Percentiles rank a stretch among this genome's conserved stretches.
These are phyloP conservation scores for Furcula furcula DNA, from an alignment of 2,888 invertebrate species.

Conservation along the genomic window DNA sequence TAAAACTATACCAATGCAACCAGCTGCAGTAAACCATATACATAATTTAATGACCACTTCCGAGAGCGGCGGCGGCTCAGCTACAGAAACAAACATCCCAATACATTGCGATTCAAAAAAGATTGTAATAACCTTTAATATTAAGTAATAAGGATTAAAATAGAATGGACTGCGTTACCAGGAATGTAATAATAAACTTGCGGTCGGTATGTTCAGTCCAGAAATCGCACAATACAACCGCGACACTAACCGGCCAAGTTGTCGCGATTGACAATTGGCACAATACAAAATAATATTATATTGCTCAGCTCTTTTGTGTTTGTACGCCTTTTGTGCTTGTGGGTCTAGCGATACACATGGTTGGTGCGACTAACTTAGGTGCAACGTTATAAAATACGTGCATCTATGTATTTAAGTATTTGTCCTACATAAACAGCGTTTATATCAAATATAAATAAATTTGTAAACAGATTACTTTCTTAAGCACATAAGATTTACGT, in stretches of 20 bases:
- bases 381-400: too few species aligned
- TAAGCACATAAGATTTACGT: too few species aligned
- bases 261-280: slow-evolving; percentile 58
- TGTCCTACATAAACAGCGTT: too few species aligned
- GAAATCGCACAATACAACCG: slow-evolving; percentile 51
- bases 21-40: slow-evolving; percentile 39
- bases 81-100: slow-evolving; percentile 35
- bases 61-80: slow-evolving; percentile 28
- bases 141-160: neutral
- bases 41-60: slow-evolving; percentile 50
- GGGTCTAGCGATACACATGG: slow-evolving; percentile 30
- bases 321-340: slow-evolving; percentile 36
- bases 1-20: slow-evolving; percentile 8
- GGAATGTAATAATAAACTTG: slow-evolving; percentile 7
- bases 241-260: slow-evolving; percentile 55
- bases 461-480: too few species aligned
- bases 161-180: neutral
- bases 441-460: too few species aligned
- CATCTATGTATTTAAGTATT: too few species aligned
- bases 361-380: slow-evolving; percentile 24
- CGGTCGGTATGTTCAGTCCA: slow-evolving; percentile 27
- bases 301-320: slow-evolving; percentile 44
- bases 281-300: slow-evolving; percentile 47
- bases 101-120: slow-evolving; percentile 14
- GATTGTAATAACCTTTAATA: slow-evolving; percentile 4